phyloP scores from a whole-genome alignment of 2,113 vertebrate genomes.

The Bubo blakistoni region DNA sequence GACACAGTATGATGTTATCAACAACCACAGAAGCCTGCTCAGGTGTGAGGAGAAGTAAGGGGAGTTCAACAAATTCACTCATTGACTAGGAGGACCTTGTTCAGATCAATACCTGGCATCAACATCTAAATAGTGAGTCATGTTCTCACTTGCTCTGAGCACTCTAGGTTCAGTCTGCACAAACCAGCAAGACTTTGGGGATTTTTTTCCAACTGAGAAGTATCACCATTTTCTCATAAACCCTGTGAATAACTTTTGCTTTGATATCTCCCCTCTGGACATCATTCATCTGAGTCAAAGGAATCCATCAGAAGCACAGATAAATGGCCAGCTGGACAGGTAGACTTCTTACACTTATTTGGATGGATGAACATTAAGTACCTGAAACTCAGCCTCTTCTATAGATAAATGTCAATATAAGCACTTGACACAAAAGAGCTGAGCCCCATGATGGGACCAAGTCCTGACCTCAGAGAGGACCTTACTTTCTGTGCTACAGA shows the following conservation, averaged over 20 bases:
- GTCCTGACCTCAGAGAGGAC: not conserved
- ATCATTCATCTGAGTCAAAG: not conserved
- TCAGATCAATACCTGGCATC: not conserved
- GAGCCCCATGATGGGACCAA: not conserved
- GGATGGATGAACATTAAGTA: not conserved
- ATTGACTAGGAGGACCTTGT: not conserved
- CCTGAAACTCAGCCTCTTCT: not conserved
- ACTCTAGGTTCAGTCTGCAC: not conserved
- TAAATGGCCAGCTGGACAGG: not conserved
- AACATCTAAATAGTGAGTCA: not conserved
- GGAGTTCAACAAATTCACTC: not conserved
- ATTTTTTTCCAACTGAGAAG: not conserved
- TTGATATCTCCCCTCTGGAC: not conserved
- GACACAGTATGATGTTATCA: not conserved
- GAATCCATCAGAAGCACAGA: not conserved
- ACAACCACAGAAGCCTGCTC: not conserved
- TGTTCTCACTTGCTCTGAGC: not conserved
- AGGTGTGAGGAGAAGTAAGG: not conserved
- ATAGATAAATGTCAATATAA: not conserved
- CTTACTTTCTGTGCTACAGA: not conserved
- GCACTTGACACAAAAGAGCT: not conserved
- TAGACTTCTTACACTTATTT: not conserved
- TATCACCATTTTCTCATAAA: not conserved
- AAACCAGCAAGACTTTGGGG: not conserved
- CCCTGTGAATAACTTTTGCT: not conserved